phyloP scores from a whole-genome alignment of 2,113 vertebrate species.

The Pelecanoides urinatrix region DNA sequence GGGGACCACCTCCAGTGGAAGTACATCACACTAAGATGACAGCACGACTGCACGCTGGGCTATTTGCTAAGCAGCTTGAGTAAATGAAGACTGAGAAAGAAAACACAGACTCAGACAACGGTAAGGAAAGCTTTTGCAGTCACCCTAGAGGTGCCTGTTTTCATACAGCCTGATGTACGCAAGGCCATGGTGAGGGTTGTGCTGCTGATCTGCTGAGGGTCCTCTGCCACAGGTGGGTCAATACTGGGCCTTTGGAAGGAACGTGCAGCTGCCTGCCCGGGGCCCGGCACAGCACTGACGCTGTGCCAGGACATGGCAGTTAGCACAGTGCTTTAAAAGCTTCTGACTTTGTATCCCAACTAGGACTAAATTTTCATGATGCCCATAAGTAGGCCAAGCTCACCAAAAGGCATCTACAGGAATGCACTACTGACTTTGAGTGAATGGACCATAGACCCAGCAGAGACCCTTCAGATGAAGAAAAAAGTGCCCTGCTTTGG shows the following conservation, averaged over 20 bases:
- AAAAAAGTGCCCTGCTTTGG: background rate
- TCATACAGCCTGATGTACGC: background rate
- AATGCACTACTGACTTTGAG: background rate
- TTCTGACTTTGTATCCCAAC: background rate
- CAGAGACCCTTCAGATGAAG: background rate
- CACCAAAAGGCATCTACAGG: background rate
- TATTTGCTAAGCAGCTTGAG: background rate
- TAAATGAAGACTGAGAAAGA: background rate
- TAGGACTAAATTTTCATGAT: background rate
- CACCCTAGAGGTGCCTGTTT: background rate
- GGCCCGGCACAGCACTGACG: background rate
- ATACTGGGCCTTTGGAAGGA: background rate
- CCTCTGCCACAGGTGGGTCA: background rate
- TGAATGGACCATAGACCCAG: background rate
- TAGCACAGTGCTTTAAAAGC: background rate
- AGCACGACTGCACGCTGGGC: fast-evolving
- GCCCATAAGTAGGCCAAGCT: background rate
- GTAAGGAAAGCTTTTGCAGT: background rate
- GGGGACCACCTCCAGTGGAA: background rate
- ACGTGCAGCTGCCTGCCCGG: background rate
- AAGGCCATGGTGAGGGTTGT: background rate
- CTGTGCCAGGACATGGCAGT: background rate
- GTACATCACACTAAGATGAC: fast-evolving
- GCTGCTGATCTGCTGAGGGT: background rate
- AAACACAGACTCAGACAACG: background rate